Percentiles rank a stretch among this genome's conserved stretches.
Conservation (phyloP, 2,797 vertebrate species). For the Cossypha dichroa region DNA sequence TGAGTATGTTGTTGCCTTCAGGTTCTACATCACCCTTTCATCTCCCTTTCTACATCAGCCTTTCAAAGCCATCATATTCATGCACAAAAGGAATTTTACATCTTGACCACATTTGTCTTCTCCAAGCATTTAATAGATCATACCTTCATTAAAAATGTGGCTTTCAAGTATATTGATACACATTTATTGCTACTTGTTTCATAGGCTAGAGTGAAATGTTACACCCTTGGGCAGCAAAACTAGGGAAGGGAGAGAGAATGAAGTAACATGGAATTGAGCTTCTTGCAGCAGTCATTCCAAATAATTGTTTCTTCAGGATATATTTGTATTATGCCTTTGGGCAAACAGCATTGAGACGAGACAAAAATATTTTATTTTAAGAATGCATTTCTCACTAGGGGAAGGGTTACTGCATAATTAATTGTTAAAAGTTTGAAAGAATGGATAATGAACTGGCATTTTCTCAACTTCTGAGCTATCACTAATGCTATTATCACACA, state of each 20-base stretch:
- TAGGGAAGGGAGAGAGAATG: not conserved
- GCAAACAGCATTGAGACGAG: not conserved
- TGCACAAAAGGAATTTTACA: not conserved
- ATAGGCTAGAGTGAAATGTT: not conserved
- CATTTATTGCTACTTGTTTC: not conserved
- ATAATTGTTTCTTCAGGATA: not conserved
- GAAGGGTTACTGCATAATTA: not conserved
- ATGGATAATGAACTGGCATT: not conserved
- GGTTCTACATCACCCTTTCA: not conserved
- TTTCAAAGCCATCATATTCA: not conserved
- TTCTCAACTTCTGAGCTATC: not conserved
- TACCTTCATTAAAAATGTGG: not conserved
- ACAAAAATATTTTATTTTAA: not conserved
- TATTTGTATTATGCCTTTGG: not conserved
- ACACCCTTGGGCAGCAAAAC: not conserved
- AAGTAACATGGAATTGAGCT: not conserved
- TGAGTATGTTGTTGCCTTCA: not conserved
- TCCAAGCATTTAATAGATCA: not conserved
- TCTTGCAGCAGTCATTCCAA: not conserved
- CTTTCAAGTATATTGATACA: not conserved
- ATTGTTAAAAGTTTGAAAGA: slow-evolving; percentile 5
- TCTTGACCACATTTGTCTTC: not conserved
- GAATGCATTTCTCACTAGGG: not conserved
- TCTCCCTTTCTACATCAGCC: not conserved
- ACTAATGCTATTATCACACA: not conserved